Conservation (phyloP, 2,888 invertebrate genomes). For the Cynaeus angustus region DNA sequence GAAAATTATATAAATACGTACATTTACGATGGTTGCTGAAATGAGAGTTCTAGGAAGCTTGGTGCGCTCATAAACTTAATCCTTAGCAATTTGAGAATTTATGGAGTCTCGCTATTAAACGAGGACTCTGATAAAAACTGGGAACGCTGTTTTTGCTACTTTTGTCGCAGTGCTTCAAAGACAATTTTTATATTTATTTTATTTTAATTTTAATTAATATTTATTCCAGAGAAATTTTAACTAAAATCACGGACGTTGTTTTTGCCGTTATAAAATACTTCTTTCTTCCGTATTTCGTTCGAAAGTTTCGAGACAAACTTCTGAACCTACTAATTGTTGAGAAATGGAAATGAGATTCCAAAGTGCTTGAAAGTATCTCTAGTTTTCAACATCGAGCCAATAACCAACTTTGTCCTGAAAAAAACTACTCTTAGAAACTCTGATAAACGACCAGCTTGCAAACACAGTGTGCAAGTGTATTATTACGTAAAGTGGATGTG, state of each 20-base stretch:
- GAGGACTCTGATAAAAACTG: slow-evolving; percentile 20
- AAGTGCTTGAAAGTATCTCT: neutral
- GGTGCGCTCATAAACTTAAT: slow-evolving; percentile 36
- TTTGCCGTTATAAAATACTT: neutral
- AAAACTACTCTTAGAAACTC: neutral
- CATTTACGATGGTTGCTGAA: slow-evolving; percentile 23
- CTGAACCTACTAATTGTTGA: neutral
- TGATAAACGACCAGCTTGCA: slow-evolving; percentile 38
- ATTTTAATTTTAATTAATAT: slow-evolving; percentile 1
- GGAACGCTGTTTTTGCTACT: slow-evolving; percentile 10
- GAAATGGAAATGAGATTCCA: neutral
- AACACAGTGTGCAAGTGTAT: slow-evolving; percentile 34
- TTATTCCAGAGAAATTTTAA: neutral
- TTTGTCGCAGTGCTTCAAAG: neutral
- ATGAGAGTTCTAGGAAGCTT: slow-evolving; percentile 23
- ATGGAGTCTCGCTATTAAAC: slow-evolving; percentile 31
- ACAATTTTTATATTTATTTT: neutral
- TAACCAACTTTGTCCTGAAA: neutral
- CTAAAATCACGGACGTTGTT: neutral
- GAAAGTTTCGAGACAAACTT: neutral
- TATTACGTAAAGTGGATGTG: slow-evolving; percentile 48
- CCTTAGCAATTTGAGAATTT: slow-evolving; percentile 25
- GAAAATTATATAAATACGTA: slow-evolving; percentile 13
- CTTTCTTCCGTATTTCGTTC: neutral
- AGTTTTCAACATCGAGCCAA: neutral